Evolutionary conservation across 1,140 invertebrate genomes (phyloP).

Genomic region (Cydia fagiglandana): DNA sequence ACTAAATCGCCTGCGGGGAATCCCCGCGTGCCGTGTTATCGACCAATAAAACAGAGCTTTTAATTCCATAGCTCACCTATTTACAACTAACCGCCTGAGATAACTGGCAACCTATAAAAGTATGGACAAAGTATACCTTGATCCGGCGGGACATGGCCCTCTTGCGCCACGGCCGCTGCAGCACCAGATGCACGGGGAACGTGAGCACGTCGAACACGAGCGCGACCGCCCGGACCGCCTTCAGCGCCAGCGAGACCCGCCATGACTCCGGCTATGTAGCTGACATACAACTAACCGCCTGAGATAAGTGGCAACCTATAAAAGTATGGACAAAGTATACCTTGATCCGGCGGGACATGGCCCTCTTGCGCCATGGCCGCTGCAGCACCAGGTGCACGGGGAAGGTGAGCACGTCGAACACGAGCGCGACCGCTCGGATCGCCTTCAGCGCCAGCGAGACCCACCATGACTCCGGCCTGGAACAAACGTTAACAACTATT

Average conservation of each 20-base stretch:
- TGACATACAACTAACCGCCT: too few relatives aligned
- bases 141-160: constrained; percentile 85
- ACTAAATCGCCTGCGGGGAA: too few relatives aligned
- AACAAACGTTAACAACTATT: neutral
- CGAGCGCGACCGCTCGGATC: constrained; percentile 87
- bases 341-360: constrained; percentile 87
- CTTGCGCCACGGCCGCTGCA: constrained; percentile 93
- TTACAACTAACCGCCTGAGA: too few relatives aligned
- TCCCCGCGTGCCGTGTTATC: too few relatives aligned
- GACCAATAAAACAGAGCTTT: too few relatives aligned
- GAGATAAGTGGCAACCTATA: too few relatives aligned
- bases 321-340: constrained; percentile 61
- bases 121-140: constrained; percentile 80
- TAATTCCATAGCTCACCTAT: too few relatives aligned
- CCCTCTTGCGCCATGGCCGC: constrained; percentile 90
- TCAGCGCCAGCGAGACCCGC: constrained; percentile 85
- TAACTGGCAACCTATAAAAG: too few relatives aligned
- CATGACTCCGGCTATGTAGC: too few relatives aligned
- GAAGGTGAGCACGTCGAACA: constrained; percentile 94
- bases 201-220: constrained; percentile 94
- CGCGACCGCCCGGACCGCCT: constrained; percentile 87
- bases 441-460: constrained; percentile 86
- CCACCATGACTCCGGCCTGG: constrained; percentile 89
- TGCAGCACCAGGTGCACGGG: constrained; percentile 93
- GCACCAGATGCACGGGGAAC: constrained; percentile 91